Evolutionary conservation across 1,140 invertebrate genomes (phyloP), one percentile per base, ranked within the genome.

Genomic region (Matsumurasca onukii): DNA sequence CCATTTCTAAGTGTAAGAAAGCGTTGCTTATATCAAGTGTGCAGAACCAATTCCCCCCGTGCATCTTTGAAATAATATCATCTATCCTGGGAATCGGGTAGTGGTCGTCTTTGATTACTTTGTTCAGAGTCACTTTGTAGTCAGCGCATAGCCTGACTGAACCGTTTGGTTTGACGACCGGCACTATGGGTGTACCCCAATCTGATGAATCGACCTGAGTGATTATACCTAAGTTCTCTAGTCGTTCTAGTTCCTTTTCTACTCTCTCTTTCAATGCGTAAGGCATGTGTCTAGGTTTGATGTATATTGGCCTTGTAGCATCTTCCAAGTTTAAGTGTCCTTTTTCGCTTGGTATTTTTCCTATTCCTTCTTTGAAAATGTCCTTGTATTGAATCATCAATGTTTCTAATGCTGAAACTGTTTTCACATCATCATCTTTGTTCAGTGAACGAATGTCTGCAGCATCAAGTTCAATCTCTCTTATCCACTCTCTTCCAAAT

Each of bases 131-230:
- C 20, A 52, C 49, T 24, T 52, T 20, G 20, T 52, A 52, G 22
- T 52, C 22, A 12, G 49, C 49, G 22, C 49, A n/a, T 5, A 52
- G 12, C 22, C 49, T 52, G 9, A 52, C 49, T 52, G 49, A 52
- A 12, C 49, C 13, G 12, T n/a, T 52, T 13, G 12, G 22, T 52
- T 12, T 52, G 5, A 52, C 12, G 20, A 22, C 13, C 3, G 82
- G 99, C 99, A 52, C 49, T 12, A 5, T n/a, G 5, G 49, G 49
- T 12, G 49, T 52, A 52, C 12, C 5, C 49, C 49, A 52, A 20
- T 52, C 49, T 52, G 49, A 52, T 24, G 49, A 52, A n/a, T 52
- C 22, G 3, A 52, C 22, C 12, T 52, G 5, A 3, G 5, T 52
- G 20, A 52, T 52, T 5, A 52, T 52, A 15, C 22, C 49, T n/a